These are phyloP conservation scores for Tipula vernalis DNA, from an alignment of 2,888 invertebrate species.

Conservation along the genomic window DNA sequence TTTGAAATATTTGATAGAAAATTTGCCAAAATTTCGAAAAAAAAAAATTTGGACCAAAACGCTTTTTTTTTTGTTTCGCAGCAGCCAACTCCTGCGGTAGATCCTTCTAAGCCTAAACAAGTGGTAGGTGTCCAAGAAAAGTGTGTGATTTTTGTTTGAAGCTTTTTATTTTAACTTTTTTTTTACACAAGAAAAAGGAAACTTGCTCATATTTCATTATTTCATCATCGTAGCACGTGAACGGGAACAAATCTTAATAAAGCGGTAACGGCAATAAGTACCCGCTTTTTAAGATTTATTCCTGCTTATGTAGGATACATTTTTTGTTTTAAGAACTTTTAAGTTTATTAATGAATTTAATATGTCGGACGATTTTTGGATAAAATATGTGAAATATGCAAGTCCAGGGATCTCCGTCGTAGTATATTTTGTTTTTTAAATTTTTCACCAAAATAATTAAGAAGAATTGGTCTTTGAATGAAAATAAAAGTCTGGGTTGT, in stretches of 20 bases:
- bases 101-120: constrained; percentile 49
- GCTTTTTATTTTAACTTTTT: constrained; percentile 14
- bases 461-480: background rate
- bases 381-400: background rate
- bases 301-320: background rate
- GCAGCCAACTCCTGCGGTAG: constrained; percentile 44
- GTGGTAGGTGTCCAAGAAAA: constrained; percentile 43
- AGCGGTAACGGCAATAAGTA: background rate
- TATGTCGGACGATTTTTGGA: background rate
- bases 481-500: too few relatives aligned
- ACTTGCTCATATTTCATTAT: background rate
- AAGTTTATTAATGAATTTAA: background rate
- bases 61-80: constrained; percentile 40
- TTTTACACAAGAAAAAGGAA: constrained; percentile 5
- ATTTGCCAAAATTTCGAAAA: background rate
- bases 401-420: background rate
- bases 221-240: background rate
- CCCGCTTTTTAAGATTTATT: background rate
- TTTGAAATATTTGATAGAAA: background rate
- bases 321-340: background rate
- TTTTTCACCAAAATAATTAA: background rate
- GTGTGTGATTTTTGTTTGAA: constrained; percentile 19
- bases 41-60: background rate
- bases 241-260: background rate
- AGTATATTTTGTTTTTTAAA: background rate